Evolutionary conservation across 1,140 invertebrate species (phyloP), one percentile per base, ranked within the genome.

Genomic region (Drosophila pallidifrons): DNA sequence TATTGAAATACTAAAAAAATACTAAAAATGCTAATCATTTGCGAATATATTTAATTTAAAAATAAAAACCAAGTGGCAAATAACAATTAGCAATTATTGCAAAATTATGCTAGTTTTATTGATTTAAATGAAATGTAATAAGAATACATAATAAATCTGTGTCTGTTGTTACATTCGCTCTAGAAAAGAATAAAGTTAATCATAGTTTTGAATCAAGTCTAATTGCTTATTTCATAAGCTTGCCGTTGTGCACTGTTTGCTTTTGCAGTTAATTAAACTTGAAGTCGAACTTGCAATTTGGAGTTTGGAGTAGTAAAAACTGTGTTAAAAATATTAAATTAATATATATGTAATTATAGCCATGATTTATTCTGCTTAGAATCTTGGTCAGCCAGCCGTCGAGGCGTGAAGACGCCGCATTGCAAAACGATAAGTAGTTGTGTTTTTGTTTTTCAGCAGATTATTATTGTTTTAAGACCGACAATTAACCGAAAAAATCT

Each of bases 181-280:
- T 68, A 75, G 30, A 45, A 64, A 38, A 41, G 35, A 32, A 35
- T 58, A 35, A 43, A 46, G 46, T 65, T 54, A 43, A 30, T 65
- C 59, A 66, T 67, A 72, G 71, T 54, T 51, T 51, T 35, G 68
- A 76, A 86, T 81, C 49, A 76, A 76, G 59, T 74, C 65, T 79
- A 86, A 86, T 82, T 79, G 69, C 43, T 63, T 74, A 88, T 87
- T 87, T 87, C 83, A 77, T 88, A 87, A 87, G 82, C 82, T 83
- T 77, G 45, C 71, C 83, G 82, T 75, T 80, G 66, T 83, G 82
- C 82, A 77, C 82, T 87, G 83, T 83, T 87, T 87, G 73, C 69
- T 80, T 80, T 88, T 87, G 83, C 80, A 63, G 73, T 76, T 88
- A 88, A 87, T 87, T 87, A 83, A 83, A 30, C 10, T 47, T 8